These are phyloP conservation scores for Emydocephalus ijimae DNA, from an alignment of 2,113 vertebrate species.

Conservation along the genomic window DNA sequence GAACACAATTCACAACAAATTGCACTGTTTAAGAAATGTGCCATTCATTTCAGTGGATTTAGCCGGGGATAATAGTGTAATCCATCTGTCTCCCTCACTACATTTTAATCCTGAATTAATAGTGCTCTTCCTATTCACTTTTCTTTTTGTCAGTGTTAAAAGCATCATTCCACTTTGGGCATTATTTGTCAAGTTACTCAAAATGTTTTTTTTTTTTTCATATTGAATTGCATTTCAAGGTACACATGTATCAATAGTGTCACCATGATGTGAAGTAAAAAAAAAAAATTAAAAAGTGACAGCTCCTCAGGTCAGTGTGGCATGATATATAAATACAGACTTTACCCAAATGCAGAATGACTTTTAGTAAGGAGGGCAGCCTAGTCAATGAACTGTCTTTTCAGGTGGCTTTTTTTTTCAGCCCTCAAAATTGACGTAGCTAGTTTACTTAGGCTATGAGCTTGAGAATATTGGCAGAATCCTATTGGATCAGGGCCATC, in stretches of 20 bases:
- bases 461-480: background rate
- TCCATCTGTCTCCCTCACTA: background rate
- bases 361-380: background rate
- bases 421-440: background rate
- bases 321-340: background rate
- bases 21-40: background rate
- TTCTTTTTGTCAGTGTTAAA: background rate
- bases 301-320: background rate
- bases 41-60: background rate
- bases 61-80: too few relatives aligned
- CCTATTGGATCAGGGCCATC: background rate
- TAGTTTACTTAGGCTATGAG: background rate
- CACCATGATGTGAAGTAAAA: background rate
- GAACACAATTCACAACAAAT: background rate
- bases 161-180: background rate
- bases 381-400: background rate
- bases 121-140: background rate
- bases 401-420: background rate
- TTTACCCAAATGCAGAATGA: background rate
- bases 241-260: background rate
- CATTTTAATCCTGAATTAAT: background rate
- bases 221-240: constrained; percentile 5
- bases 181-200: background rate
- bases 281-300: background rate
- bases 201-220: background rate